phyloP scores from a whole-genome alignment of 2,888 invertebrate genomes.

The Lasioglossum calceatum region DNA sequence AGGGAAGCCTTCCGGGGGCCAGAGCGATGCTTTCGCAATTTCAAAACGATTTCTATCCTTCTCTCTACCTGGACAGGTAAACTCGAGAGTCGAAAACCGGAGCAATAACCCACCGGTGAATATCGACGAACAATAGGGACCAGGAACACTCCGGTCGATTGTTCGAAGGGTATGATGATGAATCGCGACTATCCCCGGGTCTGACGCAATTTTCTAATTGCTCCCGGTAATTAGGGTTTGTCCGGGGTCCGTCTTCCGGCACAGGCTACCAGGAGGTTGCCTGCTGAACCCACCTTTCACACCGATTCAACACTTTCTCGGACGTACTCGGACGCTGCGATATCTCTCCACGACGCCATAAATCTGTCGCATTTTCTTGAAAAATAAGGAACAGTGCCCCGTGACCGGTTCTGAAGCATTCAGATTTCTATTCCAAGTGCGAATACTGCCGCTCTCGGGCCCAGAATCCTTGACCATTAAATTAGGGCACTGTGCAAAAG shows the following conservation, averaged over 20 bases:
- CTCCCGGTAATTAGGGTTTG: slow-evolving; percentile 70
- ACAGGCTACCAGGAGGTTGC: slow-evolving; percentile 64
- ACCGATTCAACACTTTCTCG: slow-evolving; percentile 46
- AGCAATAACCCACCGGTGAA: slow-evolving; percentile 30
- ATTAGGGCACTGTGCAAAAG: neutral
- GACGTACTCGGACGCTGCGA: slow-evolving; percentile 5
- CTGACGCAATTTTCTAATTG: slow-evolving; percentile 75
- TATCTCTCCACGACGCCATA: neutral
- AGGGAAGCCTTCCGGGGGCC: slow-evolving; percentile 24
- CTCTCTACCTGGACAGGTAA: slow-evolving; percentile 66
- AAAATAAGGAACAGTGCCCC: neutral
- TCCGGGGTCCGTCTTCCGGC: slow-evolving; percentile 62
- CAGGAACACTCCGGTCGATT: slow-evolving; percentile 51
- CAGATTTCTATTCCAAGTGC: neutral
- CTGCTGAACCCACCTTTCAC: slow-evolving; percentile 56
- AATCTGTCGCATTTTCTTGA: slow-evolving; percentile 12
- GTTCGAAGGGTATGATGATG: slow-evolving; percentile 59
- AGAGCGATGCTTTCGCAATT: slow-evolving; percentile 68
- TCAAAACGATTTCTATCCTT: slow-evolving; percentile 46
- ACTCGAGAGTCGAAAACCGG: slow-evolving; percentile 72
- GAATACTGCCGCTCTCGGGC: neutral
- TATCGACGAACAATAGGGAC: slow-evolving; percentile 53
- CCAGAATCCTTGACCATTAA: neutral
- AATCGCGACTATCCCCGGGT: slow-evolving; percentile 48
- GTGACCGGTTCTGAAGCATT: neutral